Conservation (phyloP, 2,797 vertebrate species). For the Glyptemys insculpta region DNA sequence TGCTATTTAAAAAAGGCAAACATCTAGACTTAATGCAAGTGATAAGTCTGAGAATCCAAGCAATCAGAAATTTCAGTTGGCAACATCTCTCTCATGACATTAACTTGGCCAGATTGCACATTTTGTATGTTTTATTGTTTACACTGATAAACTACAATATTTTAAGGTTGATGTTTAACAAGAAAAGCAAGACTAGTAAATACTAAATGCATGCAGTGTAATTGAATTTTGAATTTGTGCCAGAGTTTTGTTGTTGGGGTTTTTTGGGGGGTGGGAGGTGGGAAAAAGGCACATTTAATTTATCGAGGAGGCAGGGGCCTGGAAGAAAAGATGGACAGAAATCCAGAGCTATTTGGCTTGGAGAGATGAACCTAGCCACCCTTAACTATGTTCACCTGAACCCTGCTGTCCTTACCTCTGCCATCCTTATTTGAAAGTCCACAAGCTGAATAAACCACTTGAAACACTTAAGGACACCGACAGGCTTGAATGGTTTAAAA, state of each 20-base stretch:
- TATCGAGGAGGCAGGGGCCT: neutral
- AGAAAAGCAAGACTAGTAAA: neutral
- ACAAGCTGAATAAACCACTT: neutral
- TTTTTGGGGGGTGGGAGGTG: neutral
- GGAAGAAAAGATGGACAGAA: neutral
- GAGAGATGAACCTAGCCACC: neutral
- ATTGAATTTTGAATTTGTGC: neutral
- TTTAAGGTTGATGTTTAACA: neutral
- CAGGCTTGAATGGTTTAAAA: neutral
- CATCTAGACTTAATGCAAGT: neutral
- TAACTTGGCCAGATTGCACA: neutral
- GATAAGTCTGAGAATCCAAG: neutral
- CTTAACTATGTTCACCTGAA: neutral
- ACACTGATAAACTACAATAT: neutral
- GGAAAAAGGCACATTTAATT: neutral
- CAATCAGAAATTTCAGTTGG: neutral
- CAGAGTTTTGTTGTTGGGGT: neutral
- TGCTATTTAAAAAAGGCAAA: neutral
- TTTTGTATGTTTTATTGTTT: neutral
- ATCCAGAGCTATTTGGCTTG: neutral
- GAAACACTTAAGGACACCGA: neutral
- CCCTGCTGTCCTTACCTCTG: neutral
- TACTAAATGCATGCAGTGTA: neutral
- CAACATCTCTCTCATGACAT: neutral
- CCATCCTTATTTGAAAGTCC: neutral